Evolutionary conservation across 2,888 invertebrate species (phyloP).

Genomic region (Dynastes grantii): DNA sequence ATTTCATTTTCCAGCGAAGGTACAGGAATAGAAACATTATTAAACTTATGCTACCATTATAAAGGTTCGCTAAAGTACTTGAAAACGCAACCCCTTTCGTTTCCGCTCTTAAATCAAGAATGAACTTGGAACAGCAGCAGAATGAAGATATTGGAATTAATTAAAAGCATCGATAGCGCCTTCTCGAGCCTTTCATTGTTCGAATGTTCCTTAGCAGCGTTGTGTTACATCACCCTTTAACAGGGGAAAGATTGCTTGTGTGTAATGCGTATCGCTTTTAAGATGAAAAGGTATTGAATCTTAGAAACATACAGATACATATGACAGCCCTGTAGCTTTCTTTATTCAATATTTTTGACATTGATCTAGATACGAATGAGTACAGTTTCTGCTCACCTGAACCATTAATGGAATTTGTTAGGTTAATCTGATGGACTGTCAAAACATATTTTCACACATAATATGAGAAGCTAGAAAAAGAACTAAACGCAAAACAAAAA

Average conservation of each 20-base stretch:
- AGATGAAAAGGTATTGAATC: background rate
- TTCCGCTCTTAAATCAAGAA: background rate
- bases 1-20: background rate
- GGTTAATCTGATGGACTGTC: too few species aligned
- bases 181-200: background rate
- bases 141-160: slow-evolving; percentile 17
- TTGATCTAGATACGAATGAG: background rate
- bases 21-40: background rate
- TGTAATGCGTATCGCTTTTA: background rate
- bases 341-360: background rate
- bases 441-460: too few species aligned
- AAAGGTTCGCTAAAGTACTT: background rate
- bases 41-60: background rate
- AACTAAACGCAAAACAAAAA: too few species aligned
- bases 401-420: too few species aligned
- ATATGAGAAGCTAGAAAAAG: too few species aligned
- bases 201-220: background rate
- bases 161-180: slow-evolving; percentile 7
- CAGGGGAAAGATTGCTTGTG: background rate
- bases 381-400: background rate
- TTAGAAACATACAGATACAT: background rate
- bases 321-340: background rate
- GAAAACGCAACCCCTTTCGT: background rate
- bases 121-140: background rate
- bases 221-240: slow-evolving; percentile 17